Percentiles rank a stretch among this genome's conserved stretches.
Conservation (phyloP, 2,797 vertebrate species). For the Rhyacichthys aspro region DNA sequence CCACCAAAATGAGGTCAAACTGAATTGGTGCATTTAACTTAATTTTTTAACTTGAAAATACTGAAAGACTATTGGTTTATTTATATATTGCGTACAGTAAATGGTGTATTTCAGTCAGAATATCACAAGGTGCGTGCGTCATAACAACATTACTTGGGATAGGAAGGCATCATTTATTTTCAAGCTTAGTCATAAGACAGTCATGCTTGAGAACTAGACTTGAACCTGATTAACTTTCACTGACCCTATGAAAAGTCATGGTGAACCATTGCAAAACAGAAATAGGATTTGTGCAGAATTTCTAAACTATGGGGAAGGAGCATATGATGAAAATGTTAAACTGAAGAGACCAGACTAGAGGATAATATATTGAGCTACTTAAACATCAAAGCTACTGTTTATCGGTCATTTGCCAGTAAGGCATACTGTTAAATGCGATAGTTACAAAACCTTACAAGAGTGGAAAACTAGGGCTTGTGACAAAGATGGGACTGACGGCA, state of each 20-base stretch:
- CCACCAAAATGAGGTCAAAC: constrained; percentile 12
- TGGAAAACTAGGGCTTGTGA: constrained; percentile 1
- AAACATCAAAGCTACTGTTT: constrained; percentile 41
- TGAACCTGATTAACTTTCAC: constrained; percentile 1
- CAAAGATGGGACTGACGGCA: background rate
- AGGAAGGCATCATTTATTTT: background rate
- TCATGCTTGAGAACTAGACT: constrained; percentile 15
- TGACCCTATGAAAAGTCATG: constrained; percentile 17
- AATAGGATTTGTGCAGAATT: too few relatives aligned
- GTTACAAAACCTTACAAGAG: constrained; percentile 24
- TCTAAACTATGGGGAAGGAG: too few relatives aligned
- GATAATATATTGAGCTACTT: background rate
- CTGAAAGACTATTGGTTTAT: background rate
- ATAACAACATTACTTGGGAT: background rate
- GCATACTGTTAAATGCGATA: constrained; percentile 36
- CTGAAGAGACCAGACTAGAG: too few relatives aligned
- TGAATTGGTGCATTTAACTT: constrained; percentile 17
- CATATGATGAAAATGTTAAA: too few relatives aligned
- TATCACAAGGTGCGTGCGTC: constrained; percentile 4
- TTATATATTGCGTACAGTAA: too few relatives aligned
- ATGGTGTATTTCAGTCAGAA: background rate
- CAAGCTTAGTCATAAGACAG: constrained; percentile 26
- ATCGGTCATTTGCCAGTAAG: constrained; percentile 22
- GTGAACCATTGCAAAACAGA: background rate
- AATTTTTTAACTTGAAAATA: constrained; percentile 21